Percentiles rank a stretch among this genome's conserved stretches.
Evolutionary conservation across 2,888 invertebrate species (phyloP).

Genomic region (Plebejus argus): DNA sequence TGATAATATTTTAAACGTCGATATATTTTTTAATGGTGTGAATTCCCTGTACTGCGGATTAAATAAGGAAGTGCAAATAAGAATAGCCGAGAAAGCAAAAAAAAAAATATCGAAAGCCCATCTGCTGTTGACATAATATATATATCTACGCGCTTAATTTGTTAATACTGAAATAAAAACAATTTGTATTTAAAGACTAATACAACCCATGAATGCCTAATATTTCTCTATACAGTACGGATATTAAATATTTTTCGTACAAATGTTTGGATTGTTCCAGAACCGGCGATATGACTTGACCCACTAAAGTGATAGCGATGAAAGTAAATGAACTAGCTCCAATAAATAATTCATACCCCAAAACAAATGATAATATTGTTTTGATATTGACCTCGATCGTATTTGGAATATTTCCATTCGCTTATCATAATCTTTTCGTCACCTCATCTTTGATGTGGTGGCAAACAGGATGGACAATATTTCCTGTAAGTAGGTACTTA

Average conservation of each 20-base stretch:
- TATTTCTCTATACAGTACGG: neutral
- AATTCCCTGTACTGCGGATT: too few relatives aligned
- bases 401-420: conserved; percentile 25
- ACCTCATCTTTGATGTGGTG: neutral
- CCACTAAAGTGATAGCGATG: conserved; percentile 69
- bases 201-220: neutral
- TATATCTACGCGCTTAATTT: neutral
- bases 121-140: neutral
- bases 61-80: neutral
- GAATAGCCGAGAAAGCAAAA: neutral
- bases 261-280: conserved; percentile 11
- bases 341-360: conserved; percentile 68
- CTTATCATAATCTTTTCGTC: conserved; percentile 28
- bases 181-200: neutral
- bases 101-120: neutral
- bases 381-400: conserved; percentile 67
- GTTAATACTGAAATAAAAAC: neutral
- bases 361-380: conserved; percentile 66
- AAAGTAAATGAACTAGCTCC: conserved; percentile 67
- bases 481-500: neutral
- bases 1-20: neutral
- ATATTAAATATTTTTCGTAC: neutral
- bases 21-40: neutral
- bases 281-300: conserved; percentile 51
- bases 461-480: neutral